Conservation (phyloP, 2,888 invertebrate genomes). For the Prosopocoilus inquinatus region DNA sequence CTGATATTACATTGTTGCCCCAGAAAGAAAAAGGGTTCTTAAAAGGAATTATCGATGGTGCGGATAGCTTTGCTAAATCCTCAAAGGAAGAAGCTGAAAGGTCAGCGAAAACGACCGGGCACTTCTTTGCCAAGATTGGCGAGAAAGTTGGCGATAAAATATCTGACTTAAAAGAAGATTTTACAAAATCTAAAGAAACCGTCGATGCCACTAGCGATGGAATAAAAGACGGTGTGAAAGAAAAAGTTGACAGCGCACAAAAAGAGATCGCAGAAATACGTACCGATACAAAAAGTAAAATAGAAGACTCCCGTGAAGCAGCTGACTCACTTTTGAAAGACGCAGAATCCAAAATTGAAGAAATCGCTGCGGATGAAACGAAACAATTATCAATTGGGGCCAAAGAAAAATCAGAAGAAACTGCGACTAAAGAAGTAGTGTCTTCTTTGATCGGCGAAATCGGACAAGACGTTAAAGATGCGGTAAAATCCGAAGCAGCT, state of each 20-base stretch:
- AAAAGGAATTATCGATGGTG: not conserved
- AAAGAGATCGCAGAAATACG: not conserved
- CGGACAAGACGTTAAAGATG: not conserved
- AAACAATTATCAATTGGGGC: not conserved
- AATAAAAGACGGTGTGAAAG: not conserved
- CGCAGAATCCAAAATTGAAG: not conserved
- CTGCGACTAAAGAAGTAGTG: not conserved
- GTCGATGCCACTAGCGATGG: not conserved
- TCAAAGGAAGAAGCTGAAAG: conserved; percentile 15
- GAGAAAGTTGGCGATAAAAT: conserved; percentile 21
- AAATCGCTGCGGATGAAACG: not conserved
- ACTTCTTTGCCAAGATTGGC: conserved; percentile 21
- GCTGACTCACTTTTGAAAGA: not conserved
- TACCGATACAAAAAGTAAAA: not conserved
- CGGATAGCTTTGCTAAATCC: not conserved
- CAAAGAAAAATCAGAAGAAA: conserved; percentile 13
- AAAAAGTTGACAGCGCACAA: not conserved
- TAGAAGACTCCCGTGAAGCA: not conserved
- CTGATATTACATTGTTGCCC: too few relatives aligned
- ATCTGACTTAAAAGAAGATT: conserved; percentile 13
- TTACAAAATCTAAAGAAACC: conserved; percentile 1
- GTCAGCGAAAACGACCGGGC: conserved; percentile 17
- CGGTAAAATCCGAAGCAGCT: not conserved
- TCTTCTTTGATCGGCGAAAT: not conserved
- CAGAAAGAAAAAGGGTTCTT: not conserved